Conservation (phyloP, 1,140 invertebrate species). For the Pachypsylla venusta region DNA sequence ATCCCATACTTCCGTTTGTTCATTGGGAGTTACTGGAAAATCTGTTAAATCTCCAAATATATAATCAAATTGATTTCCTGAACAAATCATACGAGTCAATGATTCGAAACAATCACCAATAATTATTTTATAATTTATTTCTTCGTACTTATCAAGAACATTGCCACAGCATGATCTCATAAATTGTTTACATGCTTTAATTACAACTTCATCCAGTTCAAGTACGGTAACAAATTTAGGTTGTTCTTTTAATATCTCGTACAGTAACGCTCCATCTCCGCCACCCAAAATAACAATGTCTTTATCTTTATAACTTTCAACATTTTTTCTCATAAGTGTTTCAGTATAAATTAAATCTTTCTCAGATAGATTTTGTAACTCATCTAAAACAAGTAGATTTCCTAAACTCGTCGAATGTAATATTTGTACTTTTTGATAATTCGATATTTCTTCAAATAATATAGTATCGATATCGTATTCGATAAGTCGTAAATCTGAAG, state of each 20-base stretch:
- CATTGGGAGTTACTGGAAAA: too few species aligned
- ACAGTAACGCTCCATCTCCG: slow-evolving; percentile 78
- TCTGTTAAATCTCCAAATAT: too few species aligned
- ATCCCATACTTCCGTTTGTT: too few species aligned
- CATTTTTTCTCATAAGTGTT: slow-evolving; percentile 73
- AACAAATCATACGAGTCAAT: slow-evolving; percentile 57
- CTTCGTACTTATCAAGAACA: slow-evolving; percentile 61
- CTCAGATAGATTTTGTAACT: slow-evolving; percentile 69
- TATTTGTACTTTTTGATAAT: too few species aligned
- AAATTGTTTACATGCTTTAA: slow-evolving; percentile 68
- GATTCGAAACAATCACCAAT: slow-evolving; percentile 74
- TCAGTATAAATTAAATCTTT: slow-evolving; percentile 83
- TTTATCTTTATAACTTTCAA: slow-evolving; percentile 67
- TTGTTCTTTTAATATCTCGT: slow-evolving; percentile 78
- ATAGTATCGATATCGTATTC: too few species aligned
- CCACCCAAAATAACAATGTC: slow-evolving; percentile 85
- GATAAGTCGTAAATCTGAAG: too few species aligned
- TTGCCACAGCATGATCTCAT: slow-evolving; percentile 71
- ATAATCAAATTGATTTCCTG: too few species aligned
- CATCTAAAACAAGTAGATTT: too few species aligned
- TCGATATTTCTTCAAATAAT: too few species aligned
- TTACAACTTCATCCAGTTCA: slow-evolving; percentile 82
- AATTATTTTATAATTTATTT: slow-evolving; percentile 63
- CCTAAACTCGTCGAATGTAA: too few species aligned
- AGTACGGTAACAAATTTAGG: slow-evolving; percentile 81